phyloP scores from a whole-genome alignment of 2,113 vertebrate species.

The Marcusenius ussheri region DNA sequence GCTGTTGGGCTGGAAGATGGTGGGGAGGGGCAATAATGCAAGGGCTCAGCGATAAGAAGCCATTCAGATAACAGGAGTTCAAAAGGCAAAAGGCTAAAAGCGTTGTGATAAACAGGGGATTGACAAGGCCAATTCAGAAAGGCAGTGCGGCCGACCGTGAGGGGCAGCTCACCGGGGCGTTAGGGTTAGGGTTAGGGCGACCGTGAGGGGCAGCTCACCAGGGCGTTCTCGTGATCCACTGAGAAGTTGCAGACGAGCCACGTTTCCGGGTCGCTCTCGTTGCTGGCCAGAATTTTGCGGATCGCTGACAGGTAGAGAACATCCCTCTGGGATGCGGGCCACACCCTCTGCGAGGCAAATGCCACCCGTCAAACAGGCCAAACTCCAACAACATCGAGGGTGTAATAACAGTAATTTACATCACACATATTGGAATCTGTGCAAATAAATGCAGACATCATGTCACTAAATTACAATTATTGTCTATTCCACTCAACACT shows the following conservation, averaged over 20 bases:
- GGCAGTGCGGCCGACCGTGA: background rate
- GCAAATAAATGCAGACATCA: background rate
- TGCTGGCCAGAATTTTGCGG: conserved; percentile 78
- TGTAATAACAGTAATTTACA: background rate
- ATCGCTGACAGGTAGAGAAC: conserved; percentile 92
- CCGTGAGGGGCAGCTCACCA: no score
- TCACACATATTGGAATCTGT: background rate
- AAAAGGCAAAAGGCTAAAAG: background rate
- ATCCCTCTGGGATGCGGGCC: conserved; percentile 93
- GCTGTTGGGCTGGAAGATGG: conserved; percentile 72
- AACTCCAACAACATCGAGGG: background rate
- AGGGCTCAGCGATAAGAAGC: background rate
- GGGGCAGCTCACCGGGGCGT: conserved; percentile 69
- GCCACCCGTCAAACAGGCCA: background rate
- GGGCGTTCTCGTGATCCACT: conserved; percentile 83
- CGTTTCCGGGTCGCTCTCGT: conserved; percentile 92
- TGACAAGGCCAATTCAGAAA: background rate
- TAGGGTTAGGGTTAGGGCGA: no score
- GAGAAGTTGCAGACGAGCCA: conserved; percentile 98
- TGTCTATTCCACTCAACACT: background rate
- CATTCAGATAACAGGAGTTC: background rate
- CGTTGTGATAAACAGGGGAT: background rate
- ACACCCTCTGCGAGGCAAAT: conserved; percentile 74
- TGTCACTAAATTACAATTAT: background rate
- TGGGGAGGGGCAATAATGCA: background rate